Conservation (phyloP, 23 tunicate genomes). For the Diplosoma virens region DNA sequence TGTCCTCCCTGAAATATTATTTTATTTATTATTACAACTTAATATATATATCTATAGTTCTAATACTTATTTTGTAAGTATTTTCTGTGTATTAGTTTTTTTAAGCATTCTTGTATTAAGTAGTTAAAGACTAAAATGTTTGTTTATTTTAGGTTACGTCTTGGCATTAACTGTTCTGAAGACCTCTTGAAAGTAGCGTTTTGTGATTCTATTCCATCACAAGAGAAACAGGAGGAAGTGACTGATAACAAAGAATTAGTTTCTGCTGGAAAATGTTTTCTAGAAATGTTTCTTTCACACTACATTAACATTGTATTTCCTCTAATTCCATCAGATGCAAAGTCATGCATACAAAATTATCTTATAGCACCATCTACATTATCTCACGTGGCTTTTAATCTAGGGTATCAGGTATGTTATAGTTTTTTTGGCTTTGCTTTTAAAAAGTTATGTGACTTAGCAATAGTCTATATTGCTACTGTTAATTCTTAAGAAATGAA, state of each 20-base stretch:
- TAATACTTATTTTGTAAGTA: too few species aligned
- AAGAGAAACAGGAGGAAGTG: background rate
- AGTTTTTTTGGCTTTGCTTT: too few species aligned
- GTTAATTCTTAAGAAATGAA: too few species aligned
- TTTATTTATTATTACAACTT: too few species aligned
- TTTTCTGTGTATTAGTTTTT: too few species aligned
- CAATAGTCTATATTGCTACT: too few species aligned
- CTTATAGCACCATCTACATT: constrained; percentile 13
- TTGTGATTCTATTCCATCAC: constrained; percentile 26
- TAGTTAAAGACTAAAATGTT: too few species aligned
- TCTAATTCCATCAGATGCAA: constrained; percentile 2
- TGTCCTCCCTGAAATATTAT: too few species aligned
- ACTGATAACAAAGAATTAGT: constrained; percentile 29
- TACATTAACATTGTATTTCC: constrained; percentile 41
- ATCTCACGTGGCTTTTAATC: constrained; percentile 57
- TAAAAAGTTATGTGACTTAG: too few species aligned
- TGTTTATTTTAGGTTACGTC: constrained; percentile 32
- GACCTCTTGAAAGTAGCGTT: constrained; percentile 45
- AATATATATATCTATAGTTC: too few species aligned
- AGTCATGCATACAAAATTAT: constrained; percentile 16
- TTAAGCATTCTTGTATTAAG: too few species aligned
- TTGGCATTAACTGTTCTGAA: constrained; percentile 40
- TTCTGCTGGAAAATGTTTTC: constrained; percentile 31
- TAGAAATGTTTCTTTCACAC: constrained; percentile 22
- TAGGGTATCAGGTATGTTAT: constrained; percentile 42